Evolutionary conservation across 2,113 vertebrate genomes (phyloP).

Genomic region (Oenanthe melanoleuca): DNA sequence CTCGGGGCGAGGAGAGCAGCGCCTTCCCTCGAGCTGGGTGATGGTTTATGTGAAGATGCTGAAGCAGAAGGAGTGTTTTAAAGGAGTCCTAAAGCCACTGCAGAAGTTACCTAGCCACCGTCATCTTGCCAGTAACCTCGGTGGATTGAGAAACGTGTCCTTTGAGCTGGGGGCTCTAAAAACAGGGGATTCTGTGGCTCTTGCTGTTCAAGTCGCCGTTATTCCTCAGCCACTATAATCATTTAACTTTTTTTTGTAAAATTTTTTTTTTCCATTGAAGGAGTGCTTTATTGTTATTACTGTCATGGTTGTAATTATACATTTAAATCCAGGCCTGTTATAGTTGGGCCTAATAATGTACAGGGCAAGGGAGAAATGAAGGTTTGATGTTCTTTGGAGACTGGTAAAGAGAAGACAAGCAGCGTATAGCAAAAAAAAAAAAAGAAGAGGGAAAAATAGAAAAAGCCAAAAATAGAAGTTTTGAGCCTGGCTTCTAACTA

Average conservation of each 20-base stretch:
- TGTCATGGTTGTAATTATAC: constrained; percentile 33
- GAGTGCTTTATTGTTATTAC: constrained; percentile 56
- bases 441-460: background rate
- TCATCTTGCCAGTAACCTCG: constrained; percentile 59
- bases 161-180: background rate
- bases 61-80: constrained; percentile 22
- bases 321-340: constrained; percentile 30
- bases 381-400: constrained; percentile 16
- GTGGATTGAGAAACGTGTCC: constrained; percentile 43
- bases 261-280: constrained; percentile 23
- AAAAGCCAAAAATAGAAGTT: constrained; percentile 26
- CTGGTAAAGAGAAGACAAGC: background rate
- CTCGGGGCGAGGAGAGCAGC: background rate
- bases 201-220: background rate
- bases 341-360: background rate
- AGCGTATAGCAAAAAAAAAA: background rate
- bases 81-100: constrained; percentile 21
- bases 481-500: constrained; percentile 19
- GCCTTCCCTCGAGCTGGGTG: background rate
- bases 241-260: background rate
- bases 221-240: background rate
- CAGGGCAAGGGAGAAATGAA: background rate
- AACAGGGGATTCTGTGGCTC: background rate
- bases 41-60: background rate
- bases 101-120: constrained; percentile 52